phyloP scores from a whole-genome alignment of 2,888 invertebrate species.

The Eristalis arbustorum region DNA sequence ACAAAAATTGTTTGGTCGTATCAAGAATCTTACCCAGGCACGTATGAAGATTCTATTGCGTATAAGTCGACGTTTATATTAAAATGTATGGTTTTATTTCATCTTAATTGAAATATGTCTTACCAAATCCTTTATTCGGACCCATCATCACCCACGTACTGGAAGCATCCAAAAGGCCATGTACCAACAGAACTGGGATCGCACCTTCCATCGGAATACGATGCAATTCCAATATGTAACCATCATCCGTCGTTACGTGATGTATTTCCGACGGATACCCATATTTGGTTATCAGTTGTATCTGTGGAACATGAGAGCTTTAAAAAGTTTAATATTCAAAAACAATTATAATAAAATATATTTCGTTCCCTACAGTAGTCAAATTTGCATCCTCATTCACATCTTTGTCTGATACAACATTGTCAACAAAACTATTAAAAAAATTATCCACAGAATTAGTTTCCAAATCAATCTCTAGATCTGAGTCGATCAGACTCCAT shows the following conservation, averaged over 20 bases:
- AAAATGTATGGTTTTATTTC: too few species aligned
- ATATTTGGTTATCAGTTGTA: constrained; percentile 83
- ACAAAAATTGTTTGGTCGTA: too few species aligned
- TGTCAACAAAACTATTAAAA: background rate
- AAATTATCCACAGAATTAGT: background rate
- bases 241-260: constrained; percentile 86
- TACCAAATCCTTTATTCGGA: constrained; percentile 85
- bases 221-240: constrained; percentile 89
- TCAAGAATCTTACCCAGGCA: too few species aligned
- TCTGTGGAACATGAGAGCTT: constrained; percentile 75
- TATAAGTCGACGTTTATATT: too few species aligned
- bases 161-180: constrained; percentile 87
- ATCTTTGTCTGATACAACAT: background rate
- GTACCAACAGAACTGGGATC: constrained; percentile 83
- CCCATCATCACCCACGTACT: constrained; percentile 88
- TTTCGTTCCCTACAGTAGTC: constrained; percentile 15
- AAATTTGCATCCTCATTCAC: constrained; percentile 45
- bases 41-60: too few species aligned
- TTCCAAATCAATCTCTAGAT: background rate
- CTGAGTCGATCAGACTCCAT: background rate
- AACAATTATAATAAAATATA: background rate
- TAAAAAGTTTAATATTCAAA: background rate
- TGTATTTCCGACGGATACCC: constrained; percentile 85
- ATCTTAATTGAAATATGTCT: constrained; percentile 33
- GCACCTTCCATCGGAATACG: constrained; percentile 84